Conservation (phyloP, 2,888 invertebrate species). For the Sphinx pinastri region DNA sequence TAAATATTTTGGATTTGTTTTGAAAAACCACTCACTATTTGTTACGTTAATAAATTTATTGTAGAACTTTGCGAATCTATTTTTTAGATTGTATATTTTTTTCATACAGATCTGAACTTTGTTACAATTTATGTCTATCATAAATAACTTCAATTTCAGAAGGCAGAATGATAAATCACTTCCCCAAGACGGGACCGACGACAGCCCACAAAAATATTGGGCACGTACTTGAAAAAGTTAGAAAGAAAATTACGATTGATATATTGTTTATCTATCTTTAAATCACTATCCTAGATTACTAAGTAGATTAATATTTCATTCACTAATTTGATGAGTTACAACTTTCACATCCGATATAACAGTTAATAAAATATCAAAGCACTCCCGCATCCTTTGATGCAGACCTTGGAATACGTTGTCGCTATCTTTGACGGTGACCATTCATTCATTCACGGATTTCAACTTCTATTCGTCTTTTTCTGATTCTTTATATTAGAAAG, state of each 20-base stretch:
- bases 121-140: slow-evolving; percentile 11
- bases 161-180: slow-evolving; percentile 1
- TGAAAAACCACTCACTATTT: background rate
- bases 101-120: background rate
- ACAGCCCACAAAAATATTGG: slow-evolving; percentile 2
- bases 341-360: slow-evolving; percentile 1
- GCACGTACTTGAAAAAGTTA: background rate
- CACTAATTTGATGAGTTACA: slow-evolving; percentile 8
- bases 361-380: slow-evolving; percentile 11
- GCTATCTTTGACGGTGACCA: background rate
- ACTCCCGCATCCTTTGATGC: slow-evolving; percentile 2
- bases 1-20: background rate
- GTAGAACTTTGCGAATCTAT: background rate
- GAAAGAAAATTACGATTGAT: slow-evolving; percentile 6
- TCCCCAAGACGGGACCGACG: background rate
- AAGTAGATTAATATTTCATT: background rate
- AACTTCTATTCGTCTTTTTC: background rate
- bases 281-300: background rate
- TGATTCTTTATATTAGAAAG: background rate
- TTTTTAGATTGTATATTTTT: slow-evolving; percentile 1
- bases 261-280: background rate
- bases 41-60: background rate
- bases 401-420: background rate
- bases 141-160: slow-evolving; percentile 10
- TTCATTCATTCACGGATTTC: slow-evolving; percentile 12